phyloP scores from a whole-genome alignment of 1,140 invertebrate genomes.

The Sycobia sp. region DNA sequence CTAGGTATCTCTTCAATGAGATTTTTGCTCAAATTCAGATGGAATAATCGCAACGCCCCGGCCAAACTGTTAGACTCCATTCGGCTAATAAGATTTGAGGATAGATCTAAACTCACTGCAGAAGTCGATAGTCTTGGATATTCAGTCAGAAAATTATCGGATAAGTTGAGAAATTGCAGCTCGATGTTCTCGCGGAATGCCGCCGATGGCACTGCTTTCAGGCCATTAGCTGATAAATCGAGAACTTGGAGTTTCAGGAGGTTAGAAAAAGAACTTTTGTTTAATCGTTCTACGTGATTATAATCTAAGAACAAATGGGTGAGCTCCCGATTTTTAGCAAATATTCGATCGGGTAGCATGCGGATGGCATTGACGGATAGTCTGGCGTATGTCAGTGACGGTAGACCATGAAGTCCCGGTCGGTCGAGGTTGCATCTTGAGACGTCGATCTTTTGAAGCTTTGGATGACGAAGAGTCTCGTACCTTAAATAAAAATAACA shows the following conservation, averaged over 20 bases:
- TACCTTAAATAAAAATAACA: slow-evolving; percentile 51
- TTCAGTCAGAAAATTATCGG: slow-evolving; percentile 63
- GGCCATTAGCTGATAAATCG: slow-evolving; percentile 69
- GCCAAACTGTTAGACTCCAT: slow-evolving; percentile 63
- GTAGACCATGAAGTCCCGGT: slow-evolving; percentile 67
- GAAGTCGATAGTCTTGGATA: slow-evolving; percentile 43
- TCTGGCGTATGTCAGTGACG: slow-evolving; percentile 63
- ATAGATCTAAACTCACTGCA: slow-evolving; percentile 63
- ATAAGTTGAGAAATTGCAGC: slow-evolving; percentile 68
- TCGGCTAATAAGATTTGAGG: slow-evolving; percentile 67
- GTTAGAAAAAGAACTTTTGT: slow-evolving; percentile 49
- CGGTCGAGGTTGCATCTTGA: slow-evolving; percentile 69
- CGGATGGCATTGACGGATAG: slow-evolving; percentile 68
- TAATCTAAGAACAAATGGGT: slow-evolving; percentile 67
- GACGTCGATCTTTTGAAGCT: slow-evolving; percentile 65
- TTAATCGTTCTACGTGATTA: slow-evolving; percentile 66
- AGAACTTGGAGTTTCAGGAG: slow-evolving; percentile 63
- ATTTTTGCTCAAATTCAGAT: slow-evolving; percentile 63
- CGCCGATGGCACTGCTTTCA: slow-evolving; percentile 62
- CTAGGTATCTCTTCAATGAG: slow-evolving; percentile 42
- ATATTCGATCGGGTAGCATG: slow-evolving; percentile 63
- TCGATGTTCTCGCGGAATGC: slow-evolving; percentile 65
- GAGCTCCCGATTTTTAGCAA: slow-evolving; percentile 66
- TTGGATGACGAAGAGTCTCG: slow-evolving; percentile 51
- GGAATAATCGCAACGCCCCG: slow-evolving; percentile 63